Conservation (phyloP, 2,113 vertebrate genomes). For the Nerophis ophidion region DNA sequence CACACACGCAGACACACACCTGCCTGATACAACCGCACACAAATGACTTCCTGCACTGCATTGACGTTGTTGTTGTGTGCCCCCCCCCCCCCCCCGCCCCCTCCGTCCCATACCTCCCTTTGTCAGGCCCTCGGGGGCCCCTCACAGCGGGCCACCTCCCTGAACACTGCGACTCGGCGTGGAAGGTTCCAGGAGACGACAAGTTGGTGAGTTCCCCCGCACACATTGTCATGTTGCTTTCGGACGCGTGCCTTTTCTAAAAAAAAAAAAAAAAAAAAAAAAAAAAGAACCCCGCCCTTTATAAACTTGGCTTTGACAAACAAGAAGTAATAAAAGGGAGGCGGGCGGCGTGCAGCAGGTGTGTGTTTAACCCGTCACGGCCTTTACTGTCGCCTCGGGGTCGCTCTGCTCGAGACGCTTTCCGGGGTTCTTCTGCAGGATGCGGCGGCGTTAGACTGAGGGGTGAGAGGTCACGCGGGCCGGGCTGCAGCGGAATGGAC, state of each 20-base stretch:
- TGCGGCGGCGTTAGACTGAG: slow-evolving; percentile 40
- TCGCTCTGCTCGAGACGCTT: slow-evolving; percentile 16
- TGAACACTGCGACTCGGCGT: slow-evolving; percentile 79
- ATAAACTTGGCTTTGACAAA: too few relatives aligned
- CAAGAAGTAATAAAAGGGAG: slow-evolving; percentile 46
- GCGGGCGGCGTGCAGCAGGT: slow-evolving; percentile 66
- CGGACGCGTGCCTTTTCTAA: too few relatives aligned
- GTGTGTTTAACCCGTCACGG: slow-evolving; percentile 68
- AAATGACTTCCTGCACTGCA: slow-evolving; percentile 31
- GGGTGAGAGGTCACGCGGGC: slow-evolving; percentile 45
- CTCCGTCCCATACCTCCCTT: slow-evolving; percentile 15
- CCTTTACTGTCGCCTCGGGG: slow-evolving; percentile 15
- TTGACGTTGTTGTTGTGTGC: slow-evolving; percentile 6
- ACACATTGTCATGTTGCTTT: not conserved
- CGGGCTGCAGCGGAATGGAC: slow-evolving; percentile 56
- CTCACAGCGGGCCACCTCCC: slow-evolving; percentile 78
- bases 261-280: not conserved
- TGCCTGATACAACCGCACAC: slow-evolving; percentile 22
- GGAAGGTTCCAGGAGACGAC: slow-evolving; percentile 76
- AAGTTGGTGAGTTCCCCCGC: slow-evolving; percentile 74
- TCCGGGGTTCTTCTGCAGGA: slow-evolving; percentile 54
- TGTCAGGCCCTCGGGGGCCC: slow-evolving; percentile 80
- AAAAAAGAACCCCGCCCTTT: slow-evolving; percentile 8
- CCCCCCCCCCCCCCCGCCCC: too few relatives aligned
- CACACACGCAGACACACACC: slow-evolving; percentile 8